Base-by-base conservation (phyloP, 1,140 invertebrate species). In the Drosophila fuyamai region DNA sequence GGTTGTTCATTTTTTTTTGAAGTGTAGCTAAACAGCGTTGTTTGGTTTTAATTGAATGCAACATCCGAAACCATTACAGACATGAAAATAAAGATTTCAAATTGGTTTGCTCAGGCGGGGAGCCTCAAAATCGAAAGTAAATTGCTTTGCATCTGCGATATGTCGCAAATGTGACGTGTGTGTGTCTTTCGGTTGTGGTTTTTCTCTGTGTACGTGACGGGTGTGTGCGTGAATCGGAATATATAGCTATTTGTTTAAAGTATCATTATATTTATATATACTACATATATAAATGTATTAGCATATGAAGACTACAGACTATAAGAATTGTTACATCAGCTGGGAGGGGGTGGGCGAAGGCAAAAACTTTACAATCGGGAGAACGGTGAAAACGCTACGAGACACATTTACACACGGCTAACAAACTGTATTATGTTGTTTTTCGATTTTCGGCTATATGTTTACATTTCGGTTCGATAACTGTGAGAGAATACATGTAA, bases 211-310 rank as follows among this genome's bases (percentile, higher is more conserved):
- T 76, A 44, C 58, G 65, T 79, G 58, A 61, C 58, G 50, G 56
- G 76, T 60, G 47, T 71, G 63, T 83, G 68, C 77, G 73, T 79
- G 63, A 88, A 89, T 78, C 76, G 76, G 84, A 88, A 89, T 88
- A 88, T 88, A 88, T 79, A 88, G 60, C 83, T 88, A 88, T 50
- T 74, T 59, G 62, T 88, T 82, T 82, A 86, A 77, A 86, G 70
- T 85, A 78, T 85, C 53, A 70, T 48, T 79, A 60, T 65, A 62
- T 71, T 66, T 82, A 77, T 75, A 77, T 84, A 85, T 76, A 71
- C 81, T 86, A 76, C 74, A 83, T 88, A 82, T 88, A 71, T 83
- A 68, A 83, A 88, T 88, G 83, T 86, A 71, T 83, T 89, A 79
- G 84, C 72, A 83, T 88, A 86, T 83, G 65, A 51, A 51, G 53